Percentiles rank a stretch among this genome's conserved stretches.
phyloP scores from a whole-genome alignment of 2,797 vertebrate species.

The Argya squamiceps region DNA sequence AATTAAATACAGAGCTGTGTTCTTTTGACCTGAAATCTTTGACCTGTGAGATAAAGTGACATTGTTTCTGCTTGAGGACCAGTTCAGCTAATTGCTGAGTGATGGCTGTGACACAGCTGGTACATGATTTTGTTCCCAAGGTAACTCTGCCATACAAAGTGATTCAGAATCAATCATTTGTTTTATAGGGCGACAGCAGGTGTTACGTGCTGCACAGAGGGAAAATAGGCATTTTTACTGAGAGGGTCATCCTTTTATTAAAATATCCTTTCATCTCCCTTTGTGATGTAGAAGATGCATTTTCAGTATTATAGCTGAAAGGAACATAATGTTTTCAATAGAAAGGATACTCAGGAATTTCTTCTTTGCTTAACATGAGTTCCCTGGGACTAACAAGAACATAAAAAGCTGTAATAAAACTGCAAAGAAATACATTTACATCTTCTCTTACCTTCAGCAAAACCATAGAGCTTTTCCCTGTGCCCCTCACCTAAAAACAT shows the following conservation, averaged over 20 bases:
- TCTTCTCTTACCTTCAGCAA: neutral
- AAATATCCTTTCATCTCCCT: neutral
- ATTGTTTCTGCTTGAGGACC: slow-evolving; percentile 6
- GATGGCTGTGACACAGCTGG: slow-evolving; percentile 18
- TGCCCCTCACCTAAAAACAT: neutral
- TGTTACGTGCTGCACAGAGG: neutral
- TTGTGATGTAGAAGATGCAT: neutral
- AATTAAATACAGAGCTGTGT: neutral
- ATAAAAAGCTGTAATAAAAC: neutral
- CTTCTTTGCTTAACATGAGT: neutral
- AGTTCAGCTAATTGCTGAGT: slow-evolving; percentile 31
- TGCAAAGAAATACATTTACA: neutral
- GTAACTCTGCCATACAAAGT: slow-evolving; percentile 1
- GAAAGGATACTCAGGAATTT: neutral
- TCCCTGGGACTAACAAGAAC: neutral
- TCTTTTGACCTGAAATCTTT: slow-evolving; percentile 15
- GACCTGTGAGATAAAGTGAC: slow-evolving; percentile 10
- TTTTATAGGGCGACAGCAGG: neutral
- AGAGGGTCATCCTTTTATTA: slow-evolving; percentile 23
- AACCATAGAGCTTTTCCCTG: neutral
- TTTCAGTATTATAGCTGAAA: neutral
- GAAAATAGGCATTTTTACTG: neutral
- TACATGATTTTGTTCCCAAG: slow-evolving; percentile 17
- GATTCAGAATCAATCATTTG: neutral
- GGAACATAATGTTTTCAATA: neutral